Evolutionary conservation across 2,888 invertebrate genomes (phyloP).

Genomic region (Polymixis lichenea): DNA sequence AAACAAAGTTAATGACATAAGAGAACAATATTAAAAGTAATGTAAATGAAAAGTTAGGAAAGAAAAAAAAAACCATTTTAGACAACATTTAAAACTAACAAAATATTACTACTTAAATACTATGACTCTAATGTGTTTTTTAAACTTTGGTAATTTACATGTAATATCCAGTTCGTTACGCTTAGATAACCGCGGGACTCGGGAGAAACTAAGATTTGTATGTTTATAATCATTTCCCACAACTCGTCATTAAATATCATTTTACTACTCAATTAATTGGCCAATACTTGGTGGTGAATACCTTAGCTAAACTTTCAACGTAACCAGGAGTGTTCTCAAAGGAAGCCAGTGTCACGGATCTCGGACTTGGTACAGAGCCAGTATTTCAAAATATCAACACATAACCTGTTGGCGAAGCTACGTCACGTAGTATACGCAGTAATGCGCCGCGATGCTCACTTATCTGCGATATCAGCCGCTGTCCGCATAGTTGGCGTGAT

Average conservation of each 20-base stretch:
- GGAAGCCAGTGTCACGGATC: neutral
- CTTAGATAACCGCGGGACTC: no score
- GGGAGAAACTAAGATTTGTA: neutral
- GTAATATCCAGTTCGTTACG: no score
- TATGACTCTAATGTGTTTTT: no score
- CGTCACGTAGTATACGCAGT: neutral
- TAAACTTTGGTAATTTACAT: no score
- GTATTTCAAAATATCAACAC: no score
- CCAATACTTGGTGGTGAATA: neutral
- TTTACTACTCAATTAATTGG: neutral
- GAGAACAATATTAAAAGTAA: no score
- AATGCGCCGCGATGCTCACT: neutral
- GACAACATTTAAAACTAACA: no score
- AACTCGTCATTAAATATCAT: no score
- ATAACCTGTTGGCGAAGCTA: neutral
- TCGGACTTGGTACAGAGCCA: neutral
- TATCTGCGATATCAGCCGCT: constrained; percentile 10
- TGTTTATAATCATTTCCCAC: neutral
- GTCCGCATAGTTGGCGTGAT: constrained; percentile 8
- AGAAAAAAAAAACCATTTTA: no score
- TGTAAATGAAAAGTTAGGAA: no score
- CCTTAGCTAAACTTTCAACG: neutral
- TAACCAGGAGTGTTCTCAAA: neutral
- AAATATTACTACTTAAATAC: no score
- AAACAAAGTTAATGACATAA: no score